Evolutionary conservation across 2,888 invertebrate species (phyloP), one percentile per base, ranked within the genome.

Genomic region (Oxycera nigricornis): DNA sequence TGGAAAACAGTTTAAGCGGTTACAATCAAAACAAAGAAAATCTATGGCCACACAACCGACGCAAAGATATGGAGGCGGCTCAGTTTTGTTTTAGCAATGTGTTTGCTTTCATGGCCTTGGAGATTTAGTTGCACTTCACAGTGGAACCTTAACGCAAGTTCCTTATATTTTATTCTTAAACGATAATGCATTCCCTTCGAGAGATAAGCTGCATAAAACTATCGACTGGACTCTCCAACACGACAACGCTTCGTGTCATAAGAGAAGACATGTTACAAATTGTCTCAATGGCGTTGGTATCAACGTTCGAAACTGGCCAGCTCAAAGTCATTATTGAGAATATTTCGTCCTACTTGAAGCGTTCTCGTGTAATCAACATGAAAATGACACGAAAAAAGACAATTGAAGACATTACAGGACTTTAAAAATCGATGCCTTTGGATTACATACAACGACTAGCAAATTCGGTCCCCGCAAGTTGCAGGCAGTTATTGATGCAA

Each of bases 51-150:
- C 4, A 46, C 46, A 46, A 46, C 46, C 3, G 46, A 46, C 46
- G 3, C 14, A 14, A 46, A 59, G 74, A 59, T 41, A 61, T 74
- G 73, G 46, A 62, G 73, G 62, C 20, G 73, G 73, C 41, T 62
- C 73, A 41, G 62, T 73, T 17, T 62, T 73, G 62, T 62, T 61
- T 62, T 62, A 30, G 73, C 46, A 62, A 62, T 62, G 73, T 35
- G 62, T 73, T 46, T 46, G 46, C 14, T 46, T 46, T 46, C 46
- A 46, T 46, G 46, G 46, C 46, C 3, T 73, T 62, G 41, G 17
- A 55, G 55, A 55, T 55, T 55, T 55, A 30, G 46, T 46, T 46
- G n/a, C 62, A 11, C 41, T 62, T 20, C 20, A 22, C n/a, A 24
- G 41, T 31, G 55, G 35, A 20, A 73, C 61, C 22, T 35, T 61